Evolutionary conservation across 1,140 invertebrate species (phyloP), one percentile per base, ranked within the genome.

Genomic region (Pseudomyrmex dendroicus): DNA sequence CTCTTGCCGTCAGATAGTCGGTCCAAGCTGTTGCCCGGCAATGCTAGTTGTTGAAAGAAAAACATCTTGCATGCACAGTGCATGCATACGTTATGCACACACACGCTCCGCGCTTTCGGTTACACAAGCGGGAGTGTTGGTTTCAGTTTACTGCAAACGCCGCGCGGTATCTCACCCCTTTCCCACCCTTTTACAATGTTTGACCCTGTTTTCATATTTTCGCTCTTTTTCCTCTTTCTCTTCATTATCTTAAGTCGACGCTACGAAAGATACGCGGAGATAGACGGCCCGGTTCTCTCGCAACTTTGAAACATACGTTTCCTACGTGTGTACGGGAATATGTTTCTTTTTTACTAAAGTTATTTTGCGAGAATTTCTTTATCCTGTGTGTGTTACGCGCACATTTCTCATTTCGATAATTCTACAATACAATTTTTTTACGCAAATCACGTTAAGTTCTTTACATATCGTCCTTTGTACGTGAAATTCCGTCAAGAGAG

Each of bases 1-100:
- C 52, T 59, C 61, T 72, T 61, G 62, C 67, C 62, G 87, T 73
- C 84, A 70, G 63, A 82, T 67, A 78, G 57, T 48, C 62, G 52
- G 13, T 54, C 15, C 17, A 64, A 62, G 50, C 78, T 72, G 86
- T 84, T 86, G 86, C 67, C 35, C 35, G 52, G 80, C 48, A 54
- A 66, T 72, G 35, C 12, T 64, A 66, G 82, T 82, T 85, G 84
- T 77, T 89, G 82, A 92, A 91, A 91, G 89, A 84, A 89, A 90
- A 90, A 87, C 87, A 90, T 90, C 86, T 89, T 88, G 85, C 90
- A 90, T 91, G 86, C 89, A 88, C 88, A 89, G 84, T 89, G 73
- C 84, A 90, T 88, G 84, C 52, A 63, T 35, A 73, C 57, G 22
- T 73, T 10, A 46, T 72, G 67, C 68, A 66, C 73, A 72, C 68